These are phyloP conservation scores for Nyctalus aviator DNA, from an alignment of 2,797 vertebrate species.

Conservation along the genomic window DNA sequence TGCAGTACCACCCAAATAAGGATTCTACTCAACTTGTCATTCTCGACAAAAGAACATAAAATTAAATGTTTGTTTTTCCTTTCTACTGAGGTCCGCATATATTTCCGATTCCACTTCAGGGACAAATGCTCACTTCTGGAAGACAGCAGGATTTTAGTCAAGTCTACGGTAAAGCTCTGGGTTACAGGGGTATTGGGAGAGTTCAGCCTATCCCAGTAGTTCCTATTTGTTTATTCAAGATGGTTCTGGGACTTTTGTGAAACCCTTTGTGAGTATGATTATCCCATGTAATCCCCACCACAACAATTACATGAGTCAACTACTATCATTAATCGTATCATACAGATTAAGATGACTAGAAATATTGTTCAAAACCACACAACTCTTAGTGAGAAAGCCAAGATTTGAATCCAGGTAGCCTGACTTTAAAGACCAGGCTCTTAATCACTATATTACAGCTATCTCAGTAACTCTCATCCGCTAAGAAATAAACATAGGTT, in stretches of 20 bases:
- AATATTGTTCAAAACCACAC: background rate
- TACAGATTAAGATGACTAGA: background rate
- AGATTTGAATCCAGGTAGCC: background rate
- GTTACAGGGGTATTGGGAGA: background rate
- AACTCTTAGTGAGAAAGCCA: background rate
- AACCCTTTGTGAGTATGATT: background rate
- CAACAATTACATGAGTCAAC: background rate
- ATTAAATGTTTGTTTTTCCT: background rate
- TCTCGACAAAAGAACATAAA: background rate
- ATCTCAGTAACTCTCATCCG: background rate
- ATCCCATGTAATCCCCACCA: background rate
- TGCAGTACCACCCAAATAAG: background rate
- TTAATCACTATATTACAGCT: background rate
- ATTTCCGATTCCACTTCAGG: background rate
- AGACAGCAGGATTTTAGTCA: background rate
- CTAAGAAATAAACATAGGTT: background rate
- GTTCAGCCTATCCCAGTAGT: background rate
- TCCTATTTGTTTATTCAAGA: background rate
- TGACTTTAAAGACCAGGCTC: background rate
- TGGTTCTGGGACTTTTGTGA: background rate
- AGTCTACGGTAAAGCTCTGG: background rate
- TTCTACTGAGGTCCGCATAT: background rate
- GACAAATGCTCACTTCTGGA: background rate
- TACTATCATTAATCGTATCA: background rate
- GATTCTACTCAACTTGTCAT: background rate